A percentile compares a stretch with the other conserved stretches of the same genome.
Conservation (phyloP, 2,113 vertebrate species). For the Ariopsis seemanni region DNA sequence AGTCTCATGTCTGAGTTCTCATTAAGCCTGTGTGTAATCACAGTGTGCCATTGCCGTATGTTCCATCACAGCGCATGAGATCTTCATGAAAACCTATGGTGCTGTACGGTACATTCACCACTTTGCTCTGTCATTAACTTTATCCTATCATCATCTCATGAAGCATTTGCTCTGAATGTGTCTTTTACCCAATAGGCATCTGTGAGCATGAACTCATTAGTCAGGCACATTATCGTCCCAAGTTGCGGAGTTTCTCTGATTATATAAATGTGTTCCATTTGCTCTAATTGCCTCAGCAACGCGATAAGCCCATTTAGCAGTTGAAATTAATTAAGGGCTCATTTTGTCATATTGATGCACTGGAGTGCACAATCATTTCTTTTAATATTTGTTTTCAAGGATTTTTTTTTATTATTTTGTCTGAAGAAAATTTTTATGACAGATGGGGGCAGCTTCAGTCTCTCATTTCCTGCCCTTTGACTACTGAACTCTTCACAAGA, state of each 20-base stretch:
- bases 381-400: background rate
- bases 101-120: background rate
- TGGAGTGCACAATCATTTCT: background rate
- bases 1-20: background rate
- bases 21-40: background rate
- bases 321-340: slow-evolving; percentile 33
- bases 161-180: slow-evolving; percentile 5
- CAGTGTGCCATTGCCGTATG: background rate
- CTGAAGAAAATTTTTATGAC: background rate
- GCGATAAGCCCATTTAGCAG: slow-evolving; percentile 23
- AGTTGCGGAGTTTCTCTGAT: slow-evolving; percentile 35
- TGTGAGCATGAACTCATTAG: slow-evolving; percentile 17
- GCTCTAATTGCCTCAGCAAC: slow-evolving; percentile 38
- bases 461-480: background rate
- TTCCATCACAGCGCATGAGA: background rate
- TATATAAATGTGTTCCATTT: slow-evolving; percentile 33
- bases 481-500: background rate
- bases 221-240: slow-evolving; percentile 28
- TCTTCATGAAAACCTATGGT: no score
- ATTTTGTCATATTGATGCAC: slow-evolving; percentile 18
- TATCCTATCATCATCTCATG: background rate
- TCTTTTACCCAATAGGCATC: slow-evolving; percentile 19
- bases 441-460: background rate
- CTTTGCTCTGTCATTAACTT: slow-evolving; percentile 3
- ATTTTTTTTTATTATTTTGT: background rate